phyloP scores from a whole-genome alignment of 2,888 invertebrate species.

The Epistrophe eligans region DNA sequence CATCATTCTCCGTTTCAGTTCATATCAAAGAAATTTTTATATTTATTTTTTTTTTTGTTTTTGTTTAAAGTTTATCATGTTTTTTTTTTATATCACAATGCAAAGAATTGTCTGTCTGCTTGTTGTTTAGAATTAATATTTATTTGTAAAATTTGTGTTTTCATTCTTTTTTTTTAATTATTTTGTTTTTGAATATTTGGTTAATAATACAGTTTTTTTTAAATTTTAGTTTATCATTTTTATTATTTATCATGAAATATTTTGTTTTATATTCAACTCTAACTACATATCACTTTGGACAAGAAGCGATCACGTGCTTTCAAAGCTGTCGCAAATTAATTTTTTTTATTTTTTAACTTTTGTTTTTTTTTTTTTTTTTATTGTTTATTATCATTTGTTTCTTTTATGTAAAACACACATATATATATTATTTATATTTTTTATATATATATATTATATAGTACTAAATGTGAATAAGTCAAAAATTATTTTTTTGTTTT shows the following conservation, averaged over 20 bases:
- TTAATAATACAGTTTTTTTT: conserved; percentile 51
- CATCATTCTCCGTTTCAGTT: conserved; percentile 23
- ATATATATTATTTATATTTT: conserved; percentile 53
- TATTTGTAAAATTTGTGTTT: conserved; percentile 71
- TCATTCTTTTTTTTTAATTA: conserved; percentile 17
- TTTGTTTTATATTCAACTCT: conserved; percentile 73
- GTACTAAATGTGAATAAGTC: conserved; percentile 73
- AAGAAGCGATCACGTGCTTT: conserved; percentile 73
- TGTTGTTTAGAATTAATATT: conserved; percentile 54
- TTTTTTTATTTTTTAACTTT: conserved; percentile 50
- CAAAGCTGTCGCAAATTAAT: conserved; percentile 70
- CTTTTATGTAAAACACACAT: conserved; percentile 64
- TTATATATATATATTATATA: conserved; percentile 36
- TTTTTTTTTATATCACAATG: conserved; percentile 69
- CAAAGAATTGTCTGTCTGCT: conserved; percentile 74
- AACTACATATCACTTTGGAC: conserved; percentile 76
- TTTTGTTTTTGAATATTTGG: conserved; percentile 54
- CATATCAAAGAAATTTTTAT: conserved; percentile 35
- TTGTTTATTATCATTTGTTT: conserved; percentile 70
- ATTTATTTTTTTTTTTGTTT: conserved; percentile 4
- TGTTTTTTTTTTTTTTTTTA: conserved; percentile 22
- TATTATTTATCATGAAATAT: conserved; percentile 64
- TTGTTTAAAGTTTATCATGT: conserved; percentile 1
- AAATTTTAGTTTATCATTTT: conserved; percentile 32
- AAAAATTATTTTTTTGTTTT: conserved; percentile 59